Percentiles rank a stretch among this genome's conserved stretches.
phyloP scores from a whole-genome alignment of 2,113 vertebrate genomes.

The Drymodes brunneopygia region DNA sequence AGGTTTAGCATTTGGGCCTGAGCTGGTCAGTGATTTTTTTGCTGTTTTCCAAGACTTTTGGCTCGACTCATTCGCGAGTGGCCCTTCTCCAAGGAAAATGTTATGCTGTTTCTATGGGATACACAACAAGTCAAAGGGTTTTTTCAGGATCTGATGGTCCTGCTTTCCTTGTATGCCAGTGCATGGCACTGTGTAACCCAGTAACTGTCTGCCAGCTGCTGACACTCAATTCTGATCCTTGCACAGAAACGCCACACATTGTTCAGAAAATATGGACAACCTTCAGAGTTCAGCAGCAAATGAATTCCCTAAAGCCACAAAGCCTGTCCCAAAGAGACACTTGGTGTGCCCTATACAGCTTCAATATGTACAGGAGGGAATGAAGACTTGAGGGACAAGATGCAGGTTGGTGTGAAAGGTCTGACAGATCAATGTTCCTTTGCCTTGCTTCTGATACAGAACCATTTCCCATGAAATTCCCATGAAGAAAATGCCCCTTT shows the following conservation, averaged over 20 bases:
- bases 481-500: not conserved
- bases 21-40: not conserved
- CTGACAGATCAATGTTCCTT: not conserved
- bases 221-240: not conserved
- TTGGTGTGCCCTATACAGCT: not conserved
- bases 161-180: not conserved
- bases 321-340: not conserved
- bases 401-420: not conserved
- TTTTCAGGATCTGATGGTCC: slow-evolving; percentile 20
- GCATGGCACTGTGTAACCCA: not conserved
- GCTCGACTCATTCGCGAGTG: not conserved
- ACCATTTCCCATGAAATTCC: not conserved
- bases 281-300: not conserved
- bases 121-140: slow-evolving; percentile 1
- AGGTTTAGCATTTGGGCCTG: not conserved
- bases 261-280: not conserved
- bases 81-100: slow-evolving; percentile 27
- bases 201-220: not conserved
- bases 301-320: not conserved
- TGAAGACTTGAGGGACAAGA: not conserved
- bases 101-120: slow-evolving; percentile 42
- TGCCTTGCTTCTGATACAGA: not conserved
- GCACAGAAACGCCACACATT: not conserved
- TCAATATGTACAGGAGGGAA: not conserved
- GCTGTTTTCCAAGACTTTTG: slow-evolving; percentile 14